Conservation (phyloP, 2,888 invertebrate species). For the Dichetophora obliterata region DNA sequence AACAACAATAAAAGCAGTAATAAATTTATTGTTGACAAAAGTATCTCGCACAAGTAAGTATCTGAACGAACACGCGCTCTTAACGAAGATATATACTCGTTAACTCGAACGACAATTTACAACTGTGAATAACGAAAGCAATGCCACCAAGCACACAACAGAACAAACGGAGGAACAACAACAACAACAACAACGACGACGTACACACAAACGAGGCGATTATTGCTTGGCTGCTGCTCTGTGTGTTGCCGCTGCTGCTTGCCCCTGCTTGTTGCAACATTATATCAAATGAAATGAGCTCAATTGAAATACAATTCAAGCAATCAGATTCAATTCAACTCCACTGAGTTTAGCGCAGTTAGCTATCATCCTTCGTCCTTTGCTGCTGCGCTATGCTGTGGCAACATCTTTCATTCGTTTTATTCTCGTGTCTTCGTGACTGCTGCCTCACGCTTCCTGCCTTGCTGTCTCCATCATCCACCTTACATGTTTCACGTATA, state of each 20-base stretch:
- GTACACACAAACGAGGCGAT: conserved; percentile 14
- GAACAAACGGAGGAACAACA: neutral
- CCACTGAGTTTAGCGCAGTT: neutral
- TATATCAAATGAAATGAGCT: conserved; percentile 18
- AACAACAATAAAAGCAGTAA: conserved; percentile 19
- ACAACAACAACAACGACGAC: conserved; percentile 4
- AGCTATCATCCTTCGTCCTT: neutral
- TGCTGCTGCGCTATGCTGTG: neutral
- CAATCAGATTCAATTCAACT: conserved; percentile 20
- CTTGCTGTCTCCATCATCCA: too few relatives aligned
- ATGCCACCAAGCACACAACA: conserved; percentile 17
- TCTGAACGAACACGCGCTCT: conserved; percentile 3
- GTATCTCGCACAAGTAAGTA: conserved; percentile 6
- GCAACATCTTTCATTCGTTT: neutral
- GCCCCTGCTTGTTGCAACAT: conserved; percentile 8
- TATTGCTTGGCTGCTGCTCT: conserved; percentile 6
- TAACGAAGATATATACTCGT: conserved; percentile 50
- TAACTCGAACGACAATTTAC: conserved; percentile 64
- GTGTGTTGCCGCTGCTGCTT: neutral
- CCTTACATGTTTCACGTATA: neutral
- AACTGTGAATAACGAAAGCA: conserved; percentile 57
- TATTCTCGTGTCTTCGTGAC: neutral
- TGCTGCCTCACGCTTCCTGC: conserved; percentile 16
- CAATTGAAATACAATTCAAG: conserved; percentile 28
- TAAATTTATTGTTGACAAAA: conserved; percentile 9